phyloP scores from a whole-genome alignment of 2,797 vertebrate genomes.

The Rhynchonycteris naso region DNA sequence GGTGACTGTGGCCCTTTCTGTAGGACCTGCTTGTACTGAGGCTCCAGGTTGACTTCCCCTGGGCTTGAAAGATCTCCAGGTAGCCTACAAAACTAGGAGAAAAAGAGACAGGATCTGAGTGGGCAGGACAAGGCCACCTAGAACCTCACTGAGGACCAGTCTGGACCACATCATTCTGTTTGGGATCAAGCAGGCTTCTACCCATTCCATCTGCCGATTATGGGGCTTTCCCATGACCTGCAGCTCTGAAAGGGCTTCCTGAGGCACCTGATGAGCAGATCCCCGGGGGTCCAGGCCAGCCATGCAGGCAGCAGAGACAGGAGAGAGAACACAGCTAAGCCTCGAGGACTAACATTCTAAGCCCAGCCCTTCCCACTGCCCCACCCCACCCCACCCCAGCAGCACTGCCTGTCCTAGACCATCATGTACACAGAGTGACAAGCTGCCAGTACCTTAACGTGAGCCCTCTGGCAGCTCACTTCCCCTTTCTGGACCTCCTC shows the following conservation, averaged over 20 bases:
- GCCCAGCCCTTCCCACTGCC: background rate
- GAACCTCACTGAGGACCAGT: background rate
- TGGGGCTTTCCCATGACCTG: background rate
- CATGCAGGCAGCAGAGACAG: background rate
- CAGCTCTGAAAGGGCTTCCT: background rate
- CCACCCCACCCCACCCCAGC: background rate
- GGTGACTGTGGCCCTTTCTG: background rate
- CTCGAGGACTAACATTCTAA: background rate
- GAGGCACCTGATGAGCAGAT: background rate
- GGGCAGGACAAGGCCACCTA: background rate
- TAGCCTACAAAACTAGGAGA: background rate
- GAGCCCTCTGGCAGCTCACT: background rate
- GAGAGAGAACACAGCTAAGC: background rate
- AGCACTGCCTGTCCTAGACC: background rate
- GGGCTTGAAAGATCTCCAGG: background rate
- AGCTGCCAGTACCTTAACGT: background rate
- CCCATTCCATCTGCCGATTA: background rate
- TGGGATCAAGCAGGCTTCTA: background rate
- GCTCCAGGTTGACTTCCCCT: background rate
- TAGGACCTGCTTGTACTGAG: background rate
- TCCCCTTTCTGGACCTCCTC: background rate
- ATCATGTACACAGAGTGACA: background rate
- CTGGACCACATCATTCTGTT: background rate
- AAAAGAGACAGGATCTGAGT: background rate
- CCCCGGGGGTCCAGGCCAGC: background rate